Conservation (phyloP, 2,888 invertebrate genomes). For the Drosophila affinis region DNA sequence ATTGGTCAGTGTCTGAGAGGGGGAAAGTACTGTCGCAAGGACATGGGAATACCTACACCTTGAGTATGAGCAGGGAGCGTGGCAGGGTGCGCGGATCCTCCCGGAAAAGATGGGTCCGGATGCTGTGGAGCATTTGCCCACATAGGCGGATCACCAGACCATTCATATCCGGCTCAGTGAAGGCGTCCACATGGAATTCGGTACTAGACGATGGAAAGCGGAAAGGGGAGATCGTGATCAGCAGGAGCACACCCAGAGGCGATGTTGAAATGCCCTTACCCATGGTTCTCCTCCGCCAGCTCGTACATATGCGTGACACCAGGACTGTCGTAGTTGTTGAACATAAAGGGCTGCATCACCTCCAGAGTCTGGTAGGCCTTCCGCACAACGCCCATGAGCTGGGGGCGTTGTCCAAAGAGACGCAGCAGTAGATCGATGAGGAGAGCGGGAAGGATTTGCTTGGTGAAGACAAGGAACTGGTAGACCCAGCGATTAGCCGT, state of each 20-base stretch:
- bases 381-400: constrained; percentile 65
- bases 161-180: neutral
- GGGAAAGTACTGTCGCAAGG: no score
- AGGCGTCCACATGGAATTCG: constrained; percentile 54
- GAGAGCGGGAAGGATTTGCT: constrained; percentile 71
- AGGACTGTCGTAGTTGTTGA: constrained; percentile 65
- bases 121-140: constrained; percentile 56
- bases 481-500: constrained; percentile 59
- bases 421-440: constrained; percentile 59
- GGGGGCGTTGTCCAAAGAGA: constrained; percentile 60
- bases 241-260: neutral
- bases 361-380: constrained; percentile 56
- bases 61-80: constrained; percentile 47
- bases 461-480: constrained; percentile 57
- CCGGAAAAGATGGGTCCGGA: constrained; percentile 62
- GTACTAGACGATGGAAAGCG: constrained; percentile 54
- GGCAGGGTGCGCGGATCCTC: constrained; percentile 61
- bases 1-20: no score
- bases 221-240: no score
- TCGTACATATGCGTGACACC: constrained; percentile 56
- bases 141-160: constrained; percentile 17
- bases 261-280: constrained; percentile 47
- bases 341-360: constrained; percentile 73
- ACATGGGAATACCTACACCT: constrained; percentile 50
- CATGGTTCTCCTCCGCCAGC: constrained; percentile 26